Conservation (phyloP, 2,113 vertebrate species). For the Noctilio leporinus region DNA sequence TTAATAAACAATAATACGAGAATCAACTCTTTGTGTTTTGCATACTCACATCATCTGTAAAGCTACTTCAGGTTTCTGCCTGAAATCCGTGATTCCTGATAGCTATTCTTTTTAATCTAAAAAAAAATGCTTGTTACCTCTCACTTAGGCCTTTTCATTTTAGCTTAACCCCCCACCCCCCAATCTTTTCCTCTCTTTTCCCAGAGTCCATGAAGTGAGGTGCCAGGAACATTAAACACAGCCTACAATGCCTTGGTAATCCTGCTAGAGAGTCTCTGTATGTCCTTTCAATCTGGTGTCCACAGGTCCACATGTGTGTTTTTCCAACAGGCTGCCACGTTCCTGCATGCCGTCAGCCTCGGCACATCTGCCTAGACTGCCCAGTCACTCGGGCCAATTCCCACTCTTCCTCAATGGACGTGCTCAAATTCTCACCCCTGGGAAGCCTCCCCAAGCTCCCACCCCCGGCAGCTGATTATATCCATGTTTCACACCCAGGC, state of each 20-base stretch:
- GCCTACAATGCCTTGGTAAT: fast-evolving
- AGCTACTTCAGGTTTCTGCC: not conserved
- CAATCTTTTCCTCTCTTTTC: not conserved
- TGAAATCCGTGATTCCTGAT: not conserved
- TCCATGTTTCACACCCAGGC: not conserved
- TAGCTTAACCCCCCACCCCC: not conserved
- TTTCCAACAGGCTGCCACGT: not conserved
- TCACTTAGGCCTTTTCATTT: not conserved
- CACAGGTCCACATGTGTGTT: fast-evolving
- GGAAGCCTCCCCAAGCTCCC: not conserved
- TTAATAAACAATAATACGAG: not conserved
- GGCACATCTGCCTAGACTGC: not conserved
- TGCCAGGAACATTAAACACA: not conserved
- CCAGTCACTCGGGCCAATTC: not conserved
- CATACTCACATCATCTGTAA: not conserved
- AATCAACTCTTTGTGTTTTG: not conserved
- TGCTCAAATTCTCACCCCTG: not conserved
- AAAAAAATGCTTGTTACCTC: not conserved
- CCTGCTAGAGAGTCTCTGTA: fast-evolving
- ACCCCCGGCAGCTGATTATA: not conserved
- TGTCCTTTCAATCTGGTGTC: not conserved
- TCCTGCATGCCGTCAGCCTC: not conserved
- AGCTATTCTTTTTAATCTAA: not conserved
- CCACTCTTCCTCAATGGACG: not conserved
- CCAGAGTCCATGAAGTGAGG: not conserved